Evolutionary conservation across 1,140 invertebrate genomes (phyloP), one percentile per base, ranked within the genome.

Genomic region (Xylocopa sonorina): DNA sequence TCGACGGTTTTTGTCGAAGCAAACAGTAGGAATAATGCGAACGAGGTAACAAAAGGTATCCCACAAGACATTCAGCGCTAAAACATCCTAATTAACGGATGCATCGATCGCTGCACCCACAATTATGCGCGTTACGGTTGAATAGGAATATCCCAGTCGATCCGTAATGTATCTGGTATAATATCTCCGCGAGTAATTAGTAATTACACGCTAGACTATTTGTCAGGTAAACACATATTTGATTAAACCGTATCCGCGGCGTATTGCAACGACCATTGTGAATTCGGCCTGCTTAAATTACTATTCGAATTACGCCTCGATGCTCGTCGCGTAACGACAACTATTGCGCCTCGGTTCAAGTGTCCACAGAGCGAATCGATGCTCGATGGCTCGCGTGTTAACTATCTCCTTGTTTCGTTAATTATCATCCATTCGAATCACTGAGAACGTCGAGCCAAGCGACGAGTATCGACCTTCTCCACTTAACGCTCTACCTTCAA

Each of bases 161-260:
- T 53, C 34, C 27, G 57, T 46, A 62, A 83, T 64, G 46, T 43
- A 50, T 50, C 50, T 29, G 24, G 53, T 72, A 79, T 83, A 64
- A 75, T 79, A 69, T 83, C 66, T 24, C 48, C 27, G 62, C 55
- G 55, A 43, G 46, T 78, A 84, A 84, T 84, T 83, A 80, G 68
- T 75, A 74, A 84, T 84, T 80, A 80, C 64, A 80, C 68, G 67
- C 81, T 76, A 71, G 77, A 72, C 76, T 74, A 83, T 83, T 83
- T 55, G 51, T 71, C 27, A 27, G 64, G 34, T 81, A 64, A 80
- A 80, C 66, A 76, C 78, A 84, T 84, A 83, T 76, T 84, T 84
- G 77, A 83, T 76, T 66, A 83, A 74, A 68, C 66, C 51, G 57
- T 64, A 46, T 72, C 71, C 58, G 57, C n/a, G 64, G 53, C 58